phyloP scores from a whole-genome alignment of 2,888 invertebrate genomes.

The Nysson spinosus region DNA sequence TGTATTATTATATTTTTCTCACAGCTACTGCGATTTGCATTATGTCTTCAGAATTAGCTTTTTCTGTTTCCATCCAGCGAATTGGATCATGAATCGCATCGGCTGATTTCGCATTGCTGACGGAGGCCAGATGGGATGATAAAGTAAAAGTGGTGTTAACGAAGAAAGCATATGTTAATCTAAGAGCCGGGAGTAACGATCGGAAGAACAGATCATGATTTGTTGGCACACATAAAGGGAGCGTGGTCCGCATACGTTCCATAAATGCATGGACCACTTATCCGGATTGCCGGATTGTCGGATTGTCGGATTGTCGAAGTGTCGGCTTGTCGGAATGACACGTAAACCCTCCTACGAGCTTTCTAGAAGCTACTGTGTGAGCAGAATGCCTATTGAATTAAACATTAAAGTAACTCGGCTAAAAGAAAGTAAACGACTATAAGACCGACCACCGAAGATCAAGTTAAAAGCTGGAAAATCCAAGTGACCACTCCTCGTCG shows the following conservation, averaged over 20 bases:
- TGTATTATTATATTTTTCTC: not conserved
- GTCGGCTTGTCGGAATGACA: constrained; percentile 64
- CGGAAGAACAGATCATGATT: constrained; percentile 40
- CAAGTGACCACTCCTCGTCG: constrained; percentile 40
- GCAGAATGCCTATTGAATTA: constrained; percentile 73
- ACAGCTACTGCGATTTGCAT: not conserved
- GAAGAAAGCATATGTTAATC: too few species aligned
- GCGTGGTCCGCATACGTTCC: constrained; percentile 56
- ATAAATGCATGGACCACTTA: constrained; percentile 78
- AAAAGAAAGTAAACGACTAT: not conserved
- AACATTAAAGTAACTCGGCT: constrained; percentile 62
- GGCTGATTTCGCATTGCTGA: too few species aligned
- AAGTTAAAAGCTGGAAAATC: constrained; percentile 72
- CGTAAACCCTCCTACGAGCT: constrained; percentile 67
- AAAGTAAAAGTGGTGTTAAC: not conserved
- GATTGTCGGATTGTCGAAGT: constrained; percentile 74
- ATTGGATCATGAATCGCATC: too few species aligned
- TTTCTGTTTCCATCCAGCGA: too few species aligned
- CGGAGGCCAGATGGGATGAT: too few species aligned
- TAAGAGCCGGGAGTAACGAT: not conserved
- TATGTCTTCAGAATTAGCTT: too few species aligned
- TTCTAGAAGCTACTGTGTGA: constrained; percentile 28
- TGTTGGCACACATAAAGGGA: constrained; percentile 32
- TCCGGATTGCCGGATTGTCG: constrained; percentile 74
- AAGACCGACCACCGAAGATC: constrained; percentile 22